A percentile compares a stretch with the other conserved stretches of the same genome.
Evolutionary conservation across 2,113 vertebrate genomes (phyloP).

Genomic region (Spheniscus mendiculus): DNA sequence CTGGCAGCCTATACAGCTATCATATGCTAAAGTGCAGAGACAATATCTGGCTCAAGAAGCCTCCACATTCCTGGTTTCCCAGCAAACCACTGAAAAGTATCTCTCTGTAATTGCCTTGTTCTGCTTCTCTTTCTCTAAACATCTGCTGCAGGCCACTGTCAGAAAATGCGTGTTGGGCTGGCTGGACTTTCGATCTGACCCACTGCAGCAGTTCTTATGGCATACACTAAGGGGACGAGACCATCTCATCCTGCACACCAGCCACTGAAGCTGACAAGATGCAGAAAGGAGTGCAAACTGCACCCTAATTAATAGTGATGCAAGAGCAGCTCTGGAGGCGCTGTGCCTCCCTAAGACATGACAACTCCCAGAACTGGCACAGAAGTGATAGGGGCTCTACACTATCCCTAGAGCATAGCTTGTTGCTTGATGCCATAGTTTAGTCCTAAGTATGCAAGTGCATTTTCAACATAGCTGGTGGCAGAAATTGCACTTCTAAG

Average conservation of each 20-base stretch:
- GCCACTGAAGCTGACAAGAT: constrained; percentile 24
- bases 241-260: background rate
- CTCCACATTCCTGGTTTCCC: background rate
- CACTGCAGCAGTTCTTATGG: background rate
- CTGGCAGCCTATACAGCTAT: constrained; percentile 8
- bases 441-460: constrained; percentile 43
- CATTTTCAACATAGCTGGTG: constrained; percentile 59
- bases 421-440: constrained; percentile 42
- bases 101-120: constrained; percentile 5
- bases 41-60: constrained; percentile 28
- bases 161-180: background rate
- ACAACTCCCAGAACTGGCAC: background rate
- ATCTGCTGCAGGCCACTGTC: constrained; percentile 58
- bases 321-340: constrained; percentile 39
- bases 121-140: constrained; percentile 27
- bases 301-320: constrained; percentile 52
- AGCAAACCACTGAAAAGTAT: background rate
- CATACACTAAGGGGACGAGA: background rate
- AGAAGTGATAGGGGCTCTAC: constrained; percentile 22
- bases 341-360: background rate
- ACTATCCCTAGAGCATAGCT: constrained; percentile 11
- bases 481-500: constrained; percentile 65
- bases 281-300: background rate
- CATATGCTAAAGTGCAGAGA: background rate
- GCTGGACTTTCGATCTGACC: background rate